Conservation (phyloP, 2,888 invertebrate genomes). For the Aspidiotus rigidus region DNA sequence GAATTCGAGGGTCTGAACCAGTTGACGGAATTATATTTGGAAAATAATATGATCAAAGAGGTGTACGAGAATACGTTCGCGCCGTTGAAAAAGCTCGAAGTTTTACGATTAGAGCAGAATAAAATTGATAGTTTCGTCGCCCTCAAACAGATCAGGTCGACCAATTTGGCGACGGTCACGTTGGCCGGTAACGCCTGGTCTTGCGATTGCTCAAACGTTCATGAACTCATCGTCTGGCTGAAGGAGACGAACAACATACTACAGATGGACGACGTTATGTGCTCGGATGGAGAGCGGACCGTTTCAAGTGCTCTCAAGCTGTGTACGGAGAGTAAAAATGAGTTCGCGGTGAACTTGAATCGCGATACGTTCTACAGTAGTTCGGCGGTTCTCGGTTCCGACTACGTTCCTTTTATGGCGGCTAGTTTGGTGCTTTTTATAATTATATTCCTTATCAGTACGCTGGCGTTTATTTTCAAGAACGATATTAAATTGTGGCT, state of each 20-base stretch:
- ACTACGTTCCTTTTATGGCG: constrained; percentile 65
- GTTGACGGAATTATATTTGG: constrained; percentile 69
- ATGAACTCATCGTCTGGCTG: constrained; percentile 65
- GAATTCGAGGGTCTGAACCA: constrained; percentile 74
- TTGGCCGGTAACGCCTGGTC: constrained; percentile 81
- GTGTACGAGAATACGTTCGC: constrained; percentile 69
- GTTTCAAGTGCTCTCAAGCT: constrained; percentile 65
- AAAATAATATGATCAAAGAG: constrained; percentile 62
- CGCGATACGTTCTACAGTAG: constrained; percentile 39
- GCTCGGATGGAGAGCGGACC: constrained; percentile 68
- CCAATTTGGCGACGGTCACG: constrained; percentile 76
- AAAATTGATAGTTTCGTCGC: constrained; percentile 71
- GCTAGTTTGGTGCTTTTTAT: constrained; percentile 61
- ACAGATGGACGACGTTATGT: constrained; percentile 47
- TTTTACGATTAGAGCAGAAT: constrained; percentile 74
- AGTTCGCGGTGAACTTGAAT: constrained; percentile 40
- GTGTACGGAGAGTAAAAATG: constrained; percentile 43
- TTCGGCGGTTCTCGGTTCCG: constrained; percentile 49
- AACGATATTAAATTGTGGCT: constrained; percentile 71
- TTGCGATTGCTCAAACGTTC: constrained; percentile 77
- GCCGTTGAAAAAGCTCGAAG: constrained; percentile 58
- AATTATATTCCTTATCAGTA: constrained; percentile 58
- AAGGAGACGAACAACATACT: constrained; percentile 32
- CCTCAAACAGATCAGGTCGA: constrained; percentile 74
- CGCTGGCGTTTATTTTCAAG: constrained; percentile 62